Evolutionary conservation across 2,113 vertebrate species (phyloP).

Genomic region (Poeciliopsis retropinna): DNA sequence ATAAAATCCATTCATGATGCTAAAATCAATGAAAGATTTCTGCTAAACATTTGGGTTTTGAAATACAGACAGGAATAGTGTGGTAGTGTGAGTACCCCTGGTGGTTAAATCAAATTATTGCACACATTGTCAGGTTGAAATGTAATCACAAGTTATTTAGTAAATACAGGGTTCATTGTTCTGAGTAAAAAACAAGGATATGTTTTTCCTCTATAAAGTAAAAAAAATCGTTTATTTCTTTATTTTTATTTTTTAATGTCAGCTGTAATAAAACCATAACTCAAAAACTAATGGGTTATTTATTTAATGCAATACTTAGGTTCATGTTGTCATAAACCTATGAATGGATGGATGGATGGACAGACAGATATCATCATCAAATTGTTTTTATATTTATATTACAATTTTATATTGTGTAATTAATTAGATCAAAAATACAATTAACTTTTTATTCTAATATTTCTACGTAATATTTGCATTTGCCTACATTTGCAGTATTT

Average conservation of each 20-base stretch:
- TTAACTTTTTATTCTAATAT: too few relatives aligned
- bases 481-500: too few relatives aligned
- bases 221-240: not conserved
- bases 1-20: not conserved
- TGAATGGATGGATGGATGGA: too few relatives aligned
- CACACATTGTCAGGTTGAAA: not conserved
- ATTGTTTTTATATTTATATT: too few relatives aligned
- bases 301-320: not conserved
- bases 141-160: too few relatives aligned
- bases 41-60: not conserved
- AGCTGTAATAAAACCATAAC: too few relatives aligned
- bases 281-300: not conserved
- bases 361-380: too few relatives aligned
- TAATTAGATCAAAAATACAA: too few relatives aligned
- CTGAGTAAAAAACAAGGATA: not conserved
- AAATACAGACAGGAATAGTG: not conserved
- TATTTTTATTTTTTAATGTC: too few relatives aligned
- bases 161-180: not conserved
- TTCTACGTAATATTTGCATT: too few relatives aligned
- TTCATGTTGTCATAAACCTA: too few relatives aligned
- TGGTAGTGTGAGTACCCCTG: slow-evolving; percentile 34
- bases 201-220: not conserved
- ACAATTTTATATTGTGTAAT: too few relatives aligned
- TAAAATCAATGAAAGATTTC: not conserved
- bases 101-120: slow-evolving; percentile 21